A percentile compares a stretch with the other conserved stretches of the same genome.
Evolutionary conservation across 2,113 vertebrate species (phyloP).

Genomic region (Oryzias celebensis): DNA sequence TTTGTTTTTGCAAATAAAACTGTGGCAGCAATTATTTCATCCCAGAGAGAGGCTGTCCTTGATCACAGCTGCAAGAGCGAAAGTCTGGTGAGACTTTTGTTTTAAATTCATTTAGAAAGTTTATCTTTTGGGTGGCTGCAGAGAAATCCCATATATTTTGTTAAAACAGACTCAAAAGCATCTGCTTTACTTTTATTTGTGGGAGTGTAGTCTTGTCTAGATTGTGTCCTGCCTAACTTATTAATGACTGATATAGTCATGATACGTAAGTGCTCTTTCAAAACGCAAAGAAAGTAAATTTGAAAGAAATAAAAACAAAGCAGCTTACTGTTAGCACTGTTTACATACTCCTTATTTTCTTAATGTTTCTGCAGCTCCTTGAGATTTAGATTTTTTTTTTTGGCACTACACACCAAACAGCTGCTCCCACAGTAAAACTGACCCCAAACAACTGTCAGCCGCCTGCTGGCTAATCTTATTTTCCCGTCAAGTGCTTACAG

Average conservation of each 20-base stretch:
- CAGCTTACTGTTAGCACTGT: too few species aligned
- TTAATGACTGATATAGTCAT: too few species aligned
- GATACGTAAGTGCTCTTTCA: not conserved
- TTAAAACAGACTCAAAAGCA: too few species aligned
- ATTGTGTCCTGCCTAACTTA: too few species aligned
- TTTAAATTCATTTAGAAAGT: too few species aligned
- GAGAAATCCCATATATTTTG: too few species aligned
- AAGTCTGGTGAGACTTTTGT: too few species aligned
- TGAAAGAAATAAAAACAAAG: too few species aligned
- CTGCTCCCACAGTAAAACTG: constrained; percentile 23
- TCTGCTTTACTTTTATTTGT: too few species aligned
- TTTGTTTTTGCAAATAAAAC: not conserved
- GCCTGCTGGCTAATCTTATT: constrained; percentile 35
- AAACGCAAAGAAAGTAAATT: not conserved
- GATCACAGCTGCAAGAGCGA: too few species aligned
- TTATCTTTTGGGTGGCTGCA: too few species aligned
- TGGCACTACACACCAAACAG: constrained; percentile 33
- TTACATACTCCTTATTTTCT: constrained; percentile 2
- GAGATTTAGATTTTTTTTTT: constrained; percentile 7
- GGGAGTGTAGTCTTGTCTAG: too few species aligned
- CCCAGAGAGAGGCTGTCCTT: not conserved
- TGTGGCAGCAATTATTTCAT: not conserved
- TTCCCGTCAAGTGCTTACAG: constrained; percentile 5
- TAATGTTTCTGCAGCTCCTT: constrained; percentile 11
- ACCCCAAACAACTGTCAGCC: constrained; percentile 12